Evolutionary conservation across 2,113 vertebrate genomes (phyloP), one percentile per base, ranked within the genome.

Genomic region (Cavia porcellus): DNA sequence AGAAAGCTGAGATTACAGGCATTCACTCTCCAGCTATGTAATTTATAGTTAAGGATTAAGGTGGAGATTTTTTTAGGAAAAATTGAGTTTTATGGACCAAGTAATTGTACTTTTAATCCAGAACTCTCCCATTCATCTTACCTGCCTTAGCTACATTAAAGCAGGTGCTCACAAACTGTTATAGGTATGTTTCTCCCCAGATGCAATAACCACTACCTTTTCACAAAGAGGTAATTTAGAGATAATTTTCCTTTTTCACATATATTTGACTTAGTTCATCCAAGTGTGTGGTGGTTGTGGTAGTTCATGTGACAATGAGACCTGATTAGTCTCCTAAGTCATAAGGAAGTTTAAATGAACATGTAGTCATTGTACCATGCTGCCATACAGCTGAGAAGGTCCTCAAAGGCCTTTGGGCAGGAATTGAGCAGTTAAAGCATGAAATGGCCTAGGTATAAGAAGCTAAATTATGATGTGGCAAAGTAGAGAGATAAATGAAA

Each of bases 161-260:
- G 13, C 38, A 94, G 24, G 14, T 35, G 5, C 35, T 92, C 79
- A 2, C 61, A 88, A 92, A 95, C 52, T 89, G 32, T 50, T 28
- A 94, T 0, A 28, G 19, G 28, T 95, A 4, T 97, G 86, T 97
- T 97, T 97, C 59, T 95, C 14, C 19, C 64, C 3, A 24, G 5
- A 45, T 85, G n/a, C 94, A 91, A 19, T n/a, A 85, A 25, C 1
- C 12, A 79, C 61, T 82, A 2, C 50, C 9, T 82, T 82, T 83
- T n/a, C 32, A 84, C 42, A 86, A 3, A 35, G 68, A 89, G n/a
- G 25, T 90, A 86, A 79, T 52, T 28, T 61, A 52, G 38, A 89
- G 20, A 4, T 91, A 19, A 13, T 45, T 82, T 42, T 10, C 15
- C 6, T 59, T 55, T 86, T 55, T 80, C 24, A 57, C 38, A 66